A percentile compares a stretch with the other conserved stretches of the same genome.
phyloP scores from a whole-genome alignment of 2,797 vertebrate species.

The Typhlichthys subterraneus region DNA sequence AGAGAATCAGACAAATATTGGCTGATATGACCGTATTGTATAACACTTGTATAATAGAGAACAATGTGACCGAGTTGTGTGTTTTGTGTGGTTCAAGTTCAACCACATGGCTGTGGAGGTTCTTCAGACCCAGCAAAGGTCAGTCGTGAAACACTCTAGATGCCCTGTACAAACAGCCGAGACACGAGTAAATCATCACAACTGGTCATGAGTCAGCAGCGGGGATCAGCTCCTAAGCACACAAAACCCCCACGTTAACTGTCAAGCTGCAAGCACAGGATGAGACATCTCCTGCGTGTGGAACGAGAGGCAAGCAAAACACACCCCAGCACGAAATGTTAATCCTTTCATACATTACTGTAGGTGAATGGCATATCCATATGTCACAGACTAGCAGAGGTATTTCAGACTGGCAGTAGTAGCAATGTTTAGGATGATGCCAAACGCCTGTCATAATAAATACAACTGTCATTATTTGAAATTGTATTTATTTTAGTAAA shows the following conservation, averaged over 20 bases:
- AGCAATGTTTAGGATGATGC: too few species aligned
- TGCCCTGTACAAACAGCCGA: not conserved
- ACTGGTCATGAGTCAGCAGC: not conserved
- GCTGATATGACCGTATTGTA: too few species aligned
- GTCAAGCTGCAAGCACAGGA: not conserved
- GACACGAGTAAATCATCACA: not conserved
- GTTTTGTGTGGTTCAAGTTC: not conserved
- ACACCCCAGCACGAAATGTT: slow-evolving; percentile 1
- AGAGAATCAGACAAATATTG: not conserved
- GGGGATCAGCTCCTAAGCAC: not conserved
- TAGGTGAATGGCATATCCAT: too few species aligned
- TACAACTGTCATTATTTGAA: too few species aligned
- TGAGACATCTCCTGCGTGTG: slow-evolving; percentile 5
- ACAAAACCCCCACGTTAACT: slow-evolving; percentile 8
- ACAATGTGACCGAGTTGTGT: not conserved
- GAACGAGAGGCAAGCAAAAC: slow-evolving; percentile 33
- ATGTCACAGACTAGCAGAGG: too few species aligned
- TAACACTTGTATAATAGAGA: not conserved
- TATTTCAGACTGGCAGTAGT: too few species aligned
- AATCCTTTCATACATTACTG: too few species aligned
- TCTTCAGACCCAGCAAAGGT: not conserved
- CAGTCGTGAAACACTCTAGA: slow-evolving; percentile 4
- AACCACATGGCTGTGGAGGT: not conserved
- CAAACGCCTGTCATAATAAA: too few species aligned
- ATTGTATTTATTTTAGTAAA: too few species aligned